A percentile compares a stretch with the other conserved stretches of the same genome.
These are phyloP conservation scores for Ptychochromis oligacanthus DNA, from an alignment of 2,113 vertebrate species.

Conservation along the genomic window DNA sequence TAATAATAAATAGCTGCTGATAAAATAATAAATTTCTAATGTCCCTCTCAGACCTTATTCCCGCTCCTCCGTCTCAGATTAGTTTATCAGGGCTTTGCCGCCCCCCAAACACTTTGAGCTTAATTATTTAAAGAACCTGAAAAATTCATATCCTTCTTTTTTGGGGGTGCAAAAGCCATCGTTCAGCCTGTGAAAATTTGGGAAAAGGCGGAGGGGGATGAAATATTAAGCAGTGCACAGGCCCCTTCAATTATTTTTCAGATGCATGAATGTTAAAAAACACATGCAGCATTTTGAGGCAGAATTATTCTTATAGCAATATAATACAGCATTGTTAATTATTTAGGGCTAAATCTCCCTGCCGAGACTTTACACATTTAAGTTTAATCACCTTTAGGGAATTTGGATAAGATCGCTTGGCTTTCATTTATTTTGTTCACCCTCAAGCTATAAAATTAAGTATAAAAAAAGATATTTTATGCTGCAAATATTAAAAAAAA, in stretches of 20 bases:
- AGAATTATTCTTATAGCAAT: conserved; percentile 55
- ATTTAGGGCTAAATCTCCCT: conserved; percentile 63
- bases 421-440: conserved; percentile 47
- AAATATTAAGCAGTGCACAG: conserved; percentile 74
- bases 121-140: conserved; percentile 79
- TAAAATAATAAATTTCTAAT: conserved; percentile 79
- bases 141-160: conserved; percentile 72
- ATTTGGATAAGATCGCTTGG: conserved; percentile 51
- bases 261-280: conserved; percentile 70
- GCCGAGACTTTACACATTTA: conserved; percentile 58
- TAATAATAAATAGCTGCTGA: conserved; percentile 79
- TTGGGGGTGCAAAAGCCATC: conserved; percentile 69
- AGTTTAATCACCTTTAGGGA: conserved; percentile 63
- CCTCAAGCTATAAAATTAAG: conserved; percentile 49
- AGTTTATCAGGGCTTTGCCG: conserved; percentile 69
- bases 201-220: conserved; percentile 41
- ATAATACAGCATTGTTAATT: conserved; percentile 69
- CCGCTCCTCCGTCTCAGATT: conserved; percentile 63
- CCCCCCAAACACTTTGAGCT: conserved; percentile 76
- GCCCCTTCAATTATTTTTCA: conserved; percentile 74
- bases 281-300: conserved; percentile 66
- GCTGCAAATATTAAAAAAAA: conserved; percentile 31
- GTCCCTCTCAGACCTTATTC: conserved; percentile 64
- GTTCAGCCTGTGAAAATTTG: conserved; percentile 64
- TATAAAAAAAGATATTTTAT: conserved; percentile 21